These are phyloP conservation scores for Tortrix viridana DNA, from an alignment of 2,888 invertebrate species.

Conservation along the genomic window DNA sequence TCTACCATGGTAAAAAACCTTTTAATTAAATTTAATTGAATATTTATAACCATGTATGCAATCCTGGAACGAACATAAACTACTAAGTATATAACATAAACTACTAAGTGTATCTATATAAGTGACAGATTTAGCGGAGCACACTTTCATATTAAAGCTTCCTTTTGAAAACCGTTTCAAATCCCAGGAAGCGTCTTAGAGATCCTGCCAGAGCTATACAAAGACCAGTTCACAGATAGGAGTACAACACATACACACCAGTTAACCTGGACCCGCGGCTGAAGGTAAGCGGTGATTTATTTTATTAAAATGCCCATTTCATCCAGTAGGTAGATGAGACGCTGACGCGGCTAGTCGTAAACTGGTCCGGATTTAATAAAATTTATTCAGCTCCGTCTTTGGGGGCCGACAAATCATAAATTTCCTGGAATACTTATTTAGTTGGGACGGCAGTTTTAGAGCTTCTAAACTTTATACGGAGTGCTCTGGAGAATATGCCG, in stretches of 20 bases:
- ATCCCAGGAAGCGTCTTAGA: too few species aligned
- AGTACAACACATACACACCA: slow-evolving; percentile 16
- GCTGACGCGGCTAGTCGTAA: slow-evolving; percentile 76
- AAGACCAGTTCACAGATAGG: slow-evolving; percentile 7
- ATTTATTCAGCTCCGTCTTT: slow-evolving; percentile 78
- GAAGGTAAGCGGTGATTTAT: slow-evolving; percentile 64
- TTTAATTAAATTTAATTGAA: too few species aligned
- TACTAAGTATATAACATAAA: too few species aligned
- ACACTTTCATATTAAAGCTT: too few species aligned
- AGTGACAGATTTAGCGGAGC: too few species aligned
- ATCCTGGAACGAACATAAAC: too few species aligned
- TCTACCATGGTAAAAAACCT: too few species aligned
- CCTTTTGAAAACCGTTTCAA: too few species aligned
- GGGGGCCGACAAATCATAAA: slow-evolving; percentile 80
- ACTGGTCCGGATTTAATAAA: slow-evolving; percentile 80
- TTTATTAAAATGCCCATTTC: slow-evolving; percentile 69
- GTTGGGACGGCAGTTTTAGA: slow-evolving; percentile 74
- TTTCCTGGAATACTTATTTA: slow-evolving; percentile 78
- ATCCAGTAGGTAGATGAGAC: slow-evolving; percentile 57
- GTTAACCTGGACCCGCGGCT: slow-evolving; percentile 17
- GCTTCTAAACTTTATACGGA: slow-evolving; percentile 77
- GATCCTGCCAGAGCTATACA: too few species aligned
- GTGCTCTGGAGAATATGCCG: slow-evolving; percentile 52
- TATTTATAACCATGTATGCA: too few species aligned
- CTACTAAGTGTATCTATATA: too few species aligned